phyloP scores from a whole-genome alignment of 2,797 vertebrate genomes.

The Amniataba percoides region DNA sequence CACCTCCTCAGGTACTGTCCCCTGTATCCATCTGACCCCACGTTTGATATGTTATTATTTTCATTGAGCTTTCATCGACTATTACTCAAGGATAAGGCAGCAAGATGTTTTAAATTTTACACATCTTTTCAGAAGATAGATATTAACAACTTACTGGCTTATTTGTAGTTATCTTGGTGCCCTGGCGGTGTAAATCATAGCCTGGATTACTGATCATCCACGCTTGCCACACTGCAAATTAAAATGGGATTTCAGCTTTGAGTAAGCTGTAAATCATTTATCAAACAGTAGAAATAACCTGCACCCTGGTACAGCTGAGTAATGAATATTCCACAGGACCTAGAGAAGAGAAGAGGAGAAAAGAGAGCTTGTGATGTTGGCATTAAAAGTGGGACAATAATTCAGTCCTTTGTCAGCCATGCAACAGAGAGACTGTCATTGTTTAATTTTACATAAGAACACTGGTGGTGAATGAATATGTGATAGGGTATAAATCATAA shows the following conservation, averaged over 20 bases:
- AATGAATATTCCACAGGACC: conserved; percentile 23
- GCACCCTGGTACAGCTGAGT: conserved; percentile 1
- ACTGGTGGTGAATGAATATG: conserved; percentile 12
- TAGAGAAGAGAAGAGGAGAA: not conserved
- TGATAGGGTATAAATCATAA: not conserved
- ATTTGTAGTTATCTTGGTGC: conserved; percentile 17
- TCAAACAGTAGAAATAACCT: conserved; percentile 39
- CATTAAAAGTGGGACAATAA: conserved; percentile 1
- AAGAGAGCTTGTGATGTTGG: not conserved
- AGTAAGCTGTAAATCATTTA: conserved; percentile 44
- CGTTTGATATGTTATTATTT: not conserved
- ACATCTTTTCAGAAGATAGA: not conserved
- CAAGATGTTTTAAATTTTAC: conserved; percentile 18
- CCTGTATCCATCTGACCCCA: not conserved
- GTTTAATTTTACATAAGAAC: conserved; percentile 11
- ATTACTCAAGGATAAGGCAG: not conserved
- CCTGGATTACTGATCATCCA: conserved; percentile 34
- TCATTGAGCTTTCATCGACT: not conserved
- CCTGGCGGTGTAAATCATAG: conserved; percentile 22
- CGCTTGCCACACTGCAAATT: conserved; percentile 25
- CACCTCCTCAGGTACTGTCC: not conserved
- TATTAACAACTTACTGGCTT: not conserved
- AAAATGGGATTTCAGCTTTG: conserved; percentile 43
- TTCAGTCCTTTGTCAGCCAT: conserved; percentile 24
- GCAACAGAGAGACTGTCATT: not conserved